Conservation (phyloP, 2,113 vertebrate species). For the Malurus cyaneus region DNA sequence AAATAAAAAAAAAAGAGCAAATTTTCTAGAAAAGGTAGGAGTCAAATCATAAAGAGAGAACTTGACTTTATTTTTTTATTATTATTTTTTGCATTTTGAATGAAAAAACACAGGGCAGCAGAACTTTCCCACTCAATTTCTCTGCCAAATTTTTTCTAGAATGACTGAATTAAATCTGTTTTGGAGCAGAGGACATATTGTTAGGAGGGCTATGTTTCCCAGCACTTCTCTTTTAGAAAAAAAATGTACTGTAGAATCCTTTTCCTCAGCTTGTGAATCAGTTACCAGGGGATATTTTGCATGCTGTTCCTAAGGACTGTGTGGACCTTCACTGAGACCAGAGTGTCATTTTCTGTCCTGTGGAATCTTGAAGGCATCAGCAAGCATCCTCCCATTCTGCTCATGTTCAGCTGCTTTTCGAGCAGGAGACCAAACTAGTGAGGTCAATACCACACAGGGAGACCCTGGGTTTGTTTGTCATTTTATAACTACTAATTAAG, state of each 20-base stretch:
- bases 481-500: neutral
- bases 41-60: neutral
- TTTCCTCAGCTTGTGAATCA: neutral
- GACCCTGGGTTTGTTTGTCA: neutral
- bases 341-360: neutral
- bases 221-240: neutral
- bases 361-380: neutral
- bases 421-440: neutral
- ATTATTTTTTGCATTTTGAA: neutral
- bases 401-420: neutral
- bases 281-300: neutral
- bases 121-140: neutral
- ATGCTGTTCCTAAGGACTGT: neutral
- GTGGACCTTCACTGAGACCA: neutral
- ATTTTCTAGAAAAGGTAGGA: neutral
- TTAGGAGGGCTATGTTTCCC: neutral
- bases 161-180: neutral
- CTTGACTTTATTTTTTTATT: neutral
- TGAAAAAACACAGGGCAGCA: neutral
- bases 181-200: neutral
- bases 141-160: neutral
- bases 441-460: neutral
- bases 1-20: neutral
- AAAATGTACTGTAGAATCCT: neutral
- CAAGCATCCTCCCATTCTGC: neutral